phyloP scores from a whole-genome alignment of 2,797 vertebrate species.

The Lophius americanus region DNA sequence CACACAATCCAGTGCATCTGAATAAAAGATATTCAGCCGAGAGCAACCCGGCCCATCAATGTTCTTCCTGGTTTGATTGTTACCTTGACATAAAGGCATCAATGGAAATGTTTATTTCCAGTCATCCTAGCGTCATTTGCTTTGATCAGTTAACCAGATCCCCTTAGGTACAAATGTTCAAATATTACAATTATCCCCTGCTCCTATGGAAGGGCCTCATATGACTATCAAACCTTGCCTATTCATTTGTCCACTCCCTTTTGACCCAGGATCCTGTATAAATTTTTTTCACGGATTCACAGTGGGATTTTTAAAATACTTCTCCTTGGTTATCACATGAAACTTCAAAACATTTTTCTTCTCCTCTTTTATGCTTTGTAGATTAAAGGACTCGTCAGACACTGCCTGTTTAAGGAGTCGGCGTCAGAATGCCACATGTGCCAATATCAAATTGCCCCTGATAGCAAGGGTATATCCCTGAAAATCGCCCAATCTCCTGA shows the following conservation, averaged over 20 bases:
- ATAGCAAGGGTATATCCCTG: no score
- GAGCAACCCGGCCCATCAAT: conserved; percentile 1
- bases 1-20: conserved; percentile 18
- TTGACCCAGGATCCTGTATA: conserved; percentile 43
- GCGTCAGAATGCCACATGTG: conserved; percentile 3
- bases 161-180: not conserved
- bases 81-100: conserved; percentile 8
- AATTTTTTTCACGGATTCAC: conserved; percentile 42
- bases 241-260: conserved; percentile 20
- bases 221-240: conserved; percentile 25
- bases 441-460: conserved; percentile 1
- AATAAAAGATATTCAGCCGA: conserved; percentile 22
- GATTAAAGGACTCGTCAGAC: conserved; percentile 25
- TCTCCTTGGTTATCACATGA: conserved; percentile 42
- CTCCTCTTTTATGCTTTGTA: not conserved
- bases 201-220: conserved; percentile 1
- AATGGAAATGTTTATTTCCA: conserved; percentile 11
- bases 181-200: no score
- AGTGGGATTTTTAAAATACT: conserved; percentile 33
- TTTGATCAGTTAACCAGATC: conserved; percentile 1
- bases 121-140: conserved; percentile 2
- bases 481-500: no score
- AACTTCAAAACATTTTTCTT: conserved; percentile 39
- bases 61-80: not conserved
- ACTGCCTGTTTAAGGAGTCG: conserved; percentile 29